Evolutionary conservation across 2,888 invertebrate species (phyloP), one percentile per base, ranked within the genome.

Genomic region (Nemapogon koenigi): DNA sequence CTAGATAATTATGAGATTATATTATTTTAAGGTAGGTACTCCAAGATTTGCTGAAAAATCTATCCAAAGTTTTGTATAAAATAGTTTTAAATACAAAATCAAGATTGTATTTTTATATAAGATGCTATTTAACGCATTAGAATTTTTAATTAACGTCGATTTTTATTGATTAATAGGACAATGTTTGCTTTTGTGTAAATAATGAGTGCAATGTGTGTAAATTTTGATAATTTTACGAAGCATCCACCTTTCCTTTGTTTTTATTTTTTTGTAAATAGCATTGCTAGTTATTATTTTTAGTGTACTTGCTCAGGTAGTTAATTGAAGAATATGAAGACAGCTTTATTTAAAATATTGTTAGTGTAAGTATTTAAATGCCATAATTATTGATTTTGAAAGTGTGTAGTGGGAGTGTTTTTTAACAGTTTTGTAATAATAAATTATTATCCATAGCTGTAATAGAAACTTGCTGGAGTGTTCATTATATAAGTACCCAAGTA

Each of bases 181-280:
- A 19, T 33, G 33, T 19, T 33, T 33, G 33, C 18, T 33, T 33
- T 10, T 33, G n/a, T 19, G 33, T 33, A 17, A 22, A 22, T 22
- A 22, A 22, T 7, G 28, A 28, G 22, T 39, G 16, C 36, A 8
- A 26, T 37, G 25, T 40, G 15, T 15, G 36, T 37, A 44, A 10
- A 14, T 4, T 17, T 19, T 8, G 2, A 19, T 15, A n/a, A 67
- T 71, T 61, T 65, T 67, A 71, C 72, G 75, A 78, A 78, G 64
- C 72, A 68, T 73, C 76, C 76, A 78, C 76, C 76, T 76, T 73
- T 72, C 72, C 10, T 22, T 71, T 76, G 75, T 76, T 76, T 71
- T 72, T 76, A 71, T 27, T 17, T 27, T 33, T 37, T n/a, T 27
- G 18, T n/a, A n/a, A n/a, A n/a, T n/a, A n/a, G n/a, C n/a, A n/a